A percentile compares a stretch with the other conserved stretches of the same genome.
phyloP scores from a whole-genome alignment of 2,797 vertebrate genomes.

The Mormyrops boulengeri region DNA sequence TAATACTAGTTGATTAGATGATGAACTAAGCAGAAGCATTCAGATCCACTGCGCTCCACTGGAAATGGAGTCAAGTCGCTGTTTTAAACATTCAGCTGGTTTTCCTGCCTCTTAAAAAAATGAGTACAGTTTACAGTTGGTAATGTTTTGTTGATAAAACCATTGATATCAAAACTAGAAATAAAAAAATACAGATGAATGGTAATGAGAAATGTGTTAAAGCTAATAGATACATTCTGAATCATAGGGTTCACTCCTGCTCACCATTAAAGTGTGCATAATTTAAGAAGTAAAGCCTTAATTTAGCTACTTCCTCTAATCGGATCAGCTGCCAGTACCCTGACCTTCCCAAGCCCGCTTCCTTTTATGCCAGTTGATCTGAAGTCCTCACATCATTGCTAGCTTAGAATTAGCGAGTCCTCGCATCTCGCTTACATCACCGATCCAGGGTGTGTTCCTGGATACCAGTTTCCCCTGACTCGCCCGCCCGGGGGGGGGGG shows the following conservation, averaged over 20 bases:
- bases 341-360: background rate
- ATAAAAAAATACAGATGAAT: background rate
- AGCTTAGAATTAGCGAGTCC: background rate
- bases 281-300: background rate
- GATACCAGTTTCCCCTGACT: slow-evolving; percentile 28
- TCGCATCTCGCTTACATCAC: background rate
- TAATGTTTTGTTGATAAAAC: background rate
- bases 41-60: background rate
- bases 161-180: background rate
- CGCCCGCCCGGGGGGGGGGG: too few relatives aligned
- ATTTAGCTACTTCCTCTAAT: background rate
- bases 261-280: background rate
- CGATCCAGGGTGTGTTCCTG: background rate
- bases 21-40: background rate
- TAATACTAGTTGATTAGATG: background rate
- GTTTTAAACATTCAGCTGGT: background rate
- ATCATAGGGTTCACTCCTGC: background rate
- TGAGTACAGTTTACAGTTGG: background rate
- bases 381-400: background rate
- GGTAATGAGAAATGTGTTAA: background rate
- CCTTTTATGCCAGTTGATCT: background rate
- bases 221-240: background rate
- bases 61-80: background rate
- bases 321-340: background rate
- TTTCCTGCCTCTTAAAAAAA: background rate